Percentiles rank a stretch among this genome's conserved stretches.
Conservation (phyloP, 2,113 vertebrate genomes). For the Indri indri region DNA sequence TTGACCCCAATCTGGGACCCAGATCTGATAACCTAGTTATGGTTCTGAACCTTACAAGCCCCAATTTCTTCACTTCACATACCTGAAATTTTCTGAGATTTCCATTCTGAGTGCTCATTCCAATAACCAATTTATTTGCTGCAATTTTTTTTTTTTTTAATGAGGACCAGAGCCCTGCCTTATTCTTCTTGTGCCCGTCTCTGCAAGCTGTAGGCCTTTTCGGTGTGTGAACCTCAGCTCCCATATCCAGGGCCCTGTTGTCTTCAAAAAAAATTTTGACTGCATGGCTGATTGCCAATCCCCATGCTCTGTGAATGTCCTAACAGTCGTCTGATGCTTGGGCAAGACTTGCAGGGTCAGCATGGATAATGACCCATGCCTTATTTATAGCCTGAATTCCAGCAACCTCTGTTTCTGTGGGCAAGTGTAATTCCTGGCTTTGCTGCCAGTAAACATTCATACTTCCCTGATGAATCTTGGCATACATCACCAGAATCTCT, state of each 20-base stretch:
- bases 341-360: not conserved
- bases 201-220: not conserved
- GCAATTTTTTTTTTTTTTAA: not conserved
- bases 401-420: not conserved
- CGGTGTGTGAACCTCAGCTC: not conserved
- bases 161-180: not conserved
- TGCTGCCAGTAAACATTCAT: not conserved
- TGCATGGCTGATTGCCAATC: accelerated
- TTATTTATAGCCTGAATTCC: not conserved
- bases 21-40: not conserved
- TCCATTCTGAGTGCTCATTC: not conserved
- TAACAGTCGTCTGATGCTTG: not conserved
- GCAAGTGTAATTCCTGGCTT: not conserved
- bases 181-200: not conserved
- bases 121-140: not conserved
- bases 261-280: not conserved
- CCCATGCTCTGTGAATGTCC: not conserved
- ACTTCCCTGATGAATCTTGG: not conserved
- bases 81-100: not conserved
- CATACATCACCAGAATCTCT: not conserved
- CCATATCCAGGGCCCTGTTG: not conserved
- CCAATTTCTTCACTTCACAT: not conserved
- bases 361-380: not conserved
- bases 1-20: not conserved
- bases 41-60: not conserved